Conservation (phyloP, 2,113 vertebrate genomes). For the Cyphomyrus plagiostoma region DNA sequence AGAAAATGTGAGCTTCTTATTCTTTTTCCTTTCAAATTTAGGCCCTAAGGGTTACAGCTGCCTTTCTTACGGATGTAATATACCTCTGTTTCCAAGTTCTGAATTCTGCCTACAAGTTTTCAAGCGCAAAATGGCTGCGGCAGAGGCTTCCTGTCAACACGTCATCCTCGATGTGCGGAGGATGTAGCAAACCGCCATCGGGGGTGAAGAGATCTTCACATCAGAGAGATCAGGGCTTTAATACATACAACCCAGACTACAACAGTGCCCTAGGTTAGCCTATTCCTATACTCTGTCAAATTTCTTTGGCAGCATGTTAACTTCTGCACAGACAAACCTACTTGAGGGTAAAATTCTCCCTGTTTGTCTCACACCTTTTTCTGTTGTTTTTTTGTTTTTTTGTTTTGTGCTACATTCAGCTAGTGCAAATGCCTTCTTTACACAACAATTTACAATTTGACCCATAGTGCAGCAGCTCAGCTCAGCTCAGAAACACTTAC, state of each 20-base stretch:
- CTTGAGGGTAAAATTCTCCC: background rate
- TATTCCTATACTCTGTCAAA: background rate
- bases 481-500: background rate
- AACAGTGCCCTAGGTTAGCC: background rate
- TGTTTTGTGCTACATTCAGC: background rate
- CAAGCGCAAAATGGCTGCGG: background rate
- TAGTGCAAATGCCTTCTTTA: background rate
- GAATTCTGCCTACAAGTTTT: background rate
- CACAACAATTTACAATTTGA: background rate
- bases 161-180: background rate
- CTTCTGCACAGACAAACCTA: background rate
- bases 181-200: background rate
- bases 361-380: background rate
- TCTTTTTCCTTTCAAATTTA: background rate
- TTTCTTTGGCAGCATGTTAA: background rate
- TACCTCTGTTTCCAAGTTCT: background rate
- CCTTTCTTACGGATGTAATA: background rate
- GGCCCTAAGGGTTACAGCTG: background rate
- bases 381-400: background rate
- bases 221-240: background rate
- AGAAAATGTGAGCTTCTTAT: background rate
- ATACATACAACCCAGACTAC: background rate
- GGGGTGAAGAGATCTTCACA: background rate
- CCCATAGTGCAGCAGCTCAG: background rate
- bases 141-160: background rate